Percentiles rank a stretch among this genome's conserved stretches.
Conservation (phyloP, 2,113 vertebrate genomes). For the Sylvietta virens region DNA sequence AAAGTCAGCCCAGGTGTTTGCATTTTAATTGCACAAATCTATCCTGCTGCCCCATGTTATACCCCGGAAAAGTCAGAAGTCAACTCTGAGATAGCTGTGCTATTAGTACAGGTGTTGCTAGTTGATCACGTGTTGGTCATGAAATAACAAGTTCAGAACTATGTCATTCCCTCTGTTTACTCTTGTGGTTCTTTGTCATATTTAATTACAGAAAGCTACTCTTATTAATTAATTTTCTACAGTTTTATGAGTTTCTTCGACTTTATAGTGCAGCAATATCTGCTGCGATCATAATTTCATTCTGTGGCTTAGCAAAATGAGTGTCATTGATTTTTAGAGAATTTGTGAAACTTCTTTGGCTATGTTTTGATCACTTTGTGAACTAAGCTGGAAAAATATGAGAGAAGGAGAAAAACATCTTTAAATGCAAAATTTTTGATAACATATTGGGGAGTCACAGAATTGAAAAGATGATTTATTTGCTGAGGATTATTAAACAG, state of each 20-base stretch:
- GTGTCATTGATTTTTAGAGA: not conserved
- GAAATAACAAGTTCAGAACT: not conserved
- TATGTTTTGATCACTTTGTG: not conserved
- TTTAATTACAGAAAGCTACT: not conserved
- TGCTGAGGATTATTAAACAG: not conserved
- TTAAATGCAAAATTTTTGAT: not conserved
- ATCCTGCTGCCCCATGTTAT: not conserved
- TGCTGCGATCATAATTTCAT: not conserved
- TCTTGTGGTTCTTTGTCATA: not conserved
- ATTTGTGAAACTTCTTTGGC: not conserved
- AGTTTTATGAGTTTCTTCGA: not conserved
- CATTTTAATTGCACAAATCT: conserved; percentile 23
- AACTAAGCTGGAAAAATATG: not conserved
- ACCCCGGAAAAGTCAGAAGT: conserved; percentile 18
- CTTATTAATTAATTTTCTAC: not conserved
- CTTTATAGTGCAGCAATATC: not conserved
- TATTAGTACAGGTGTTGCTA: not conserved
- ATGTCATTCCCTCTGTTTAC: not conserved
- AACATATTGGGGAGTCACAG: not conserved
- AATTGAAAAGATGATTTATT: not conserved
- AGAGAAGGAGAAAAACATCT: not conserved
- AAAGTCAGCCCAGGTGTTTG: conserved; percentile 13
- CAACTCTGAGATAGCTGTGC: not conserved
- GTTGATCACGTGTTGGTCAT: not conserved
- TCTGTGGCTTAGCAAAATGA: not conserved